A percentile compares a stretch with the other conserved stretches of the same genome.
Conservation (phyloP, 2,888 invertebrate genomes). For the Drosophila planitibia region DNA sequence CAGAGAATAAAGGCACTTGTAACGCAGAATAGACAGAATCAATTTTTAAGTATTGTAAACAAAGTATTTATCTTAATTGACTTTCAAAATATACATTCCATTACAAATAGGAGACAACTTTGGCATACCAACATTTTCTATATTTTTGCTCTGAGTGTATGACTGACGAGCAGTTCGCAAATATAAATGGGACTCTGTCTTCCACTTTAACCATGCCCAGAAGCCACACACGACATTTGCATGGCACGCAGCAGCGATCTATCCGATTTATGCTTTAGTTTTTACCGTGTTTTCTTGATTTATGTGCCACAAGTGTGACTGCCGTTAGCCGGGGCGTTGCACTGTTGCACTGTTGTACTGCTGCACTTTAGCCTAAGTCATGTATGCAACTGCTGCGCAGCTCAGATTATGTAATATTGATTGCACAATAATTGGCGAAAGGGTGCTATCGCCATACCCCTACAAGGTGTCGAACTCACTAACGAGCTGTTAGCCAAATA, state of each 20-base stretch:
- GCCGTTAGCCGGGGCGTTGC: conserved; percentile 78
- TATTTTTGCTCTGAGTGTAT: not conserved
- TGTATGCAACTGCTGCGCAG: conserved; percentile 21
- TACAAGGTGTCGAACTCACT: conserved; percentile 78
- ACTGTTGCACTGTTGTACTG: conserved; percentile 30
- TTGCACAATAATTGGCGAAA: conserved; percentile 79
- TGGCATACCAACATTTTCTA: not conserved
- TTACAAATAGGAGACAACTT: not conserved
- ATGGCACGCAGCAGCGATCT: conserved; percentile 69
- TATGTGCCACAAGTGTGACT: conserved; percentile 79
- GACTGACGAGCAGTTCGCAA: conserved; percentile 22
- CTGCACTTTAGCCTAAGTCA: conserved; percentile 10
- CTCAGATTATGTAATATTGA: conserved; percentile 78
- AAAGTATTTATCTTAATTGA: not conserved
- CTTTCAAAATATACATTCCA: not conserved
- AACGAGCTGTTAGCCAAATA: conserved; percentile 71
- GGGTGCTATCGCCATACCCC: conserved; percentile 74
- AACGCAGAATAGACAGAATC: not conserved
- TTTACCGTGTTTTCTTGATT: conserved; percentile 59
- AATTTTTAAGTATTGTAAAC: not conserved
- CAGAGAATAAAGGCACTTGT: not conserved
- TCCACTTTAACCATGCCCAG: conserved; percentile 69
- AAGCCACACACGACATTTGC: conserved; percentile 79
- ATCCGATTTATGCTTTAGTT: conserved; percentile 37
- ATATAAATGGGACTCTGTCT: conserved; percentile 57